Base-by-base conservation (phyloP, 2,888 invertebrate genomes). In the Prosopocoilus inquinatus region DNA sequence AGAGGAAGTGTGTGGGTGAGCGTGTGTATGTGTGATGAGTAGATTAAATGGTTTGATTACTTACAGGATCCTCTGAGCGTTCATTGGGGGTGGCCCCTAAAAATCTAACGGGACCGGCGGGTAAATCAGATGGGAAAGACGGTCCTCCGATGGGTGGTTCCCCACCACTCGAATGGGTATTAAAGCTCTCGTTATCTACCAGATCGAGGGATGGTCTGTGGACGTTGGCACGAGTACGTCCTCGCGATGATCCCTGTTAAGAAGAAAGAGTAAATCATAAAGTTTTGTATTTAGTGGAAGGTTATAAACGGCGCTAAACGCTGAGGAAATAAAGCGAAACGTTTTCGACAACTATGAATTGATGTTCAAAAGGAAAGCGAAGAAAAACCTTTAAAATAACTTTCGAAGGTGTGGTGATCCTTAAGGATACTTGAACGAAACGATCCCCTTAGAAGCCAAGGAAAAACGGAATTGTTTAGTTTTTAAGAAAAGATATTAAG, bases 121-220 rank as follows among this genome's bases (percentile, higher is more conserved):
- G 81, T 41, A 81, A 69, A 53, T 75, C 79, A 58, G 79, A 75
- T 1, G 82, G 82, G 64, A 85, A 86, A 58, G 84, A 83, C 0
- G 81, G 80, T 13, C 80, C 79, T 12, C 76, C 75, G 56, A 71
- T 64, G 78, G 73, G 68, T 11, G 70, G 69, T 57, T 69, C 73
- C 73, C 79, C 66, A 73, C 81, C 74, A 77, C 82, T 53, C 75
- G 79, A 80, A 66, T 88, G 83, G 0, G 91, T 90, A 67, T 91
- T 88, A 78, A 92, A 92, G 65, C 89, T 89, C 63, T 87, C 89
- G 64, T 89, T 87, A 71, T 92, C 92, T 0, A 92, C 89, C 45
- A 91, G 79, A 71, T 91, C 91, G 50, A 91, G 81, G 66, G 89
- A 89, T 43, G 90, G 90, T 13, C 91, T 83, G 63, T 87, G 84